phyloP scores from a whole-genome alignment of 1,140 invertebrate genomes.

The Drosophila pallidifrons region DNA sequence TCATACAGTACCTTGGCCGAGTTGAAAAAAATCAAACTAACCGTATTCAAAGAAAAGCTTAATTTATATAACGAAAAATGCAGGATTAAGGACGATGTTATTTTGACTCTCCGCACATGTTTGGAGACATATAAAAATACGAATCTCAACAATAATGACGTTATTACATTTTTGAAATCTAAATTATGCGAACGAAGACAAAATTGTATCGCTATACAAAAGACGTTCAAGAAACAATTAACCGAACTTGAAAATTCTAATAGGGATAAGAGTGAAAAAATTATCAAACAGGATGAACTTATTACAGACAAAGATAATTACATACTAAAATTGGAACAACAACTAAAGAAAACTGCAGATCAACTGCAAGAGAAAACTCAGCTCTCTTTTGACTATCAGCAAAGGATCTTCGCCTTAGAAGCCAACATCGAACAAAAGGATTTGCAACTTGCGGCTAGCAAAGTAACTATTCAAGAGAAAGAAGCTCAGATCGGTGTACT shows the following conservation, averaged over 20 bases:
- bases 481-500: neutral
- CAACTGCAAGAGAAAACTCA: neutral
- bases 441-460: neutral
- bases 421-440: slow-evolving; percentile 5
- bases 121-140: slow-evolving; percentile 34
- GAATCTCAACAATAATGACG: slow-evolving; percentile 15
- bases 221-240: slow-evolving; percentile 1
- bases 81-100: slow-evolving; percentile 38
- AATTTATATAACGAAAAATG: slow-evolving; percentile 38
- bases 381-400: neutral
- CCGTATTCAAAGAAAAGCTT: slow-evolving; percentile 30
- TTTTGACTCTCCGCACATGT: slow-evolving; percentile 23
- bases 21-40: slow-evolving; percentile 21
- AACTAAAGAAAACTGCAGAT: neutral
- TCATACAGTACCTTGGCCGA: slow-evolving; percentile 15
- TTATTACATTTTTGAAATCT: slow-evolving; percentile 8
- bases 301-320: slow-evolving; percentile 3
- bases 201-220: slow-evolving; percentile 7
- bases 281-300: neutral
- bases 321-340: neutral
- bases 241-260: neutral
- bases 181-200: slow-evolving; percentile 18
- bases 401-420: neutral
- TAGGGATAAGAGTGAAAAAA: slow-evolving; percentile 5
- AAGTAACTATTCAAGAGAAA: neutral